Evolutionary conservation across 2,113 vertebrate species (phyloP).

Genomic region (Andinoacara biseriatus): DNA sequence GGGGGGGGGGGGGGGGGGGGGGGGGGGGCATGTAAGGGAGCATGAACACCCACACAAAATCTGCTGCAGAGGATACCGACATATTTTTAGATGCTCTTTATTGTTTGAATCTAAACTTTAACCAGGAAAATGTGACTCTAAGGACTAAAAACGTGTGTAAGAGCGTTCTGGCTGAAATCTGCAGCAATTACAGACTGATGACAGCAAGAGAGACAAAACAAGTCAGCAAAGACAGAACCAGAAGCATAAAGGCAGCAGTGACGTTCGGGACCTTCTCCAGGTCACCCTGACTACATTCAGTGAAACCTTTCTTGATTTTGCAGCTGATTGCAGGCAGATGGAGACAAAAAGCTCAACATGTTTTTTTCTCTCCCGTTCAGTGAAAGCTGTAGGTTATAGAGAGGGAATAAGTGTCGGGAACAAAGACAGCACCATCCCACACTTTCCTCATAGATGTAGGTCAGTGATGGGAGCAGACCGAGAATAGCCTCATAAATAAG

Average conservation of each 20-base stretch:
- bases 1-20: no score
- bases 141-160: not conserved
- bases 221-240: not conserved
- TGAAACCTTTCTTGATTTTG: not conserved
- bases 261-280: not conserved
- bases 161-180: not conserved
- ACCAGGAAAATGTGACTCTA: not conserved
- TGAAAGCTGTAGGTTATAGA: not conserved
- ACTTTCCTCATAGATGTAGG: not conserved
- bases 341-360: not conserved
- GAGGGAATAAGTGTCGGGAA: not conserved
- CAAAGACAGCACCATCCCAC: not conserved
- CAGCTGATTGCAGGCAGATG: not conserved
- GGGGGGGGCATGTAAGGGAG: not conserved
- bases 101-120: not conserved
- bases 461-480: not conserved
- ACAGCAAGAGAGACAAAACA: not conserved
- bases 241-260: not conserved
- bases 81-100: not conserved
- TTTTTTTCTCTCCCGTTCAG: not conserved
- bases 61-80: fast-evolving
- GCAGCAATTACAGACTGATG: no score
- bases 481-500: not conserved
- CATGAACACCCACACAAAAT: not conserved
- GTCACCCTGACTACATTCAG: not conserved